Percentiles rank a stretch among this genome's conserved stretches.
Evolutionary conservation across 2,113 vertebrate species (phyloP).

Genomic region (Fregetta grallaria): DNA sequence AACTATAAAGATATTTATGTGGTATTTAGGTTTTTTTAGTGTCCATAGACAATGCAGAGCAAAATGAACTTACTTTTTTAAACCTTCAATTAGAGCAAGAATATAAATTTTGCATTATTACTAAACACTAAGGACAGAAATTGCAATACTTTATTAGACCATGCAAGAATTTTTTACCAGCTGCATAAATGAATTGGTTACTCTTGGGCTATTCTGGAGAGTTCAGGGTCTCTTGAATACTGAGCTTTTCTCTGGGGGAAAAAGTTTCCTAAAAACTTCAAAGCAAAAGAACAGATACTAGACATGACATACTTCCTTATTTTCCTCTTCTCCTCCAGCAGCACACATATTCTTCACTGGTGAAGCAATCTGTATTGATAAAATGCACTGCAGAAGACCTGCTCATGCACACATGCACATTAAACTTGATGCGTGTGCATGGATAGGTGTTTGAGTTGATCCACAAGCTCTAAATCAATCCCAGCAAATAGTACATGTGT

Average conservation of each 20-base stretch:
- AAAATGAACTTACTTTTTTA: not conserved
- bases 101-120: not conserved
- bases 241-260: not conserved
- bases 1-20: not conserved
- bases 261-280: not conserved
- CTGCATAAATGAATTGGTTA: fast-evolving
- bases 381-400: not conserved
- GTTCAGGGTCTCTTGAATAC: not conserved
- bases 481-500: not conserved
- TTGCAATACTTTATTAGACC: not conserved
- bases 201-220: not conserved
- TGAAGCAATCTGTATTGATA: not conserved
- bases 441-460: not conserved
- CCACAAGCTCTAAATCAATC: not conserved
- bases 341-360: not conserved
- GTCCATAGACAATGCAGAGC: not conserved
- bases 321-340: not conserved
- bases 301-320: not conserved
- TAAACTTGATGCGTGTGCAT: not conserved
- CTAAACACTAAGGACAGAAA: not conserved
- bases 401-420: not conserved
- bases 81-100: not conserved
- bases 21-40: fast-evolving
- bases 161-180: not conserved
- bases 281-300: not conserved